Evolutionary conservation across 2,113 vertebrate species (phyloP).

Genomic region (Tringa solitaria): DNA sequence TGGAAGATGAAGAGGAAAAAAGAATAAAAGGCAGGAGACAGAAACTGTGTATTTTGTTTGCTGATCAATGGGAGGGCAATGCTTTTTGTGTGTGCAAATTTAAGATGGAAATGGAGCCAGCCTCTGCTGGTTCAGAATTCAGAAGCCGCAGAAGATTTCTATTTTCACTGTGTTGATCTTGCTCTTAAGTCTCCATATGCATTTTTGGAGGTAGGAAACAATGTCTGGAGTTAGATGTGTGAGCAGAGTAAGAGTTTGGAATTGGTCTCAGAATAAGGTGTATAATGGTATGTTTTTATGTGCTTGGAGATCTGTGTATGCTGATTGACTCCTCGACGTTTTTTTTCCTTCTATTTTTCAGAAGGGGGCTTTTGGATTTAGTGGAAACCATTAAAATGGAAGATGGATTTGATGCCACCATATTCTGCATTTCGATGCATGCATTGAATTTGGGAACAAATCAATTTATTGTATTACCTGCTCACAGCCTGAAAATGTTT

Average conservation of each 20-base stretch:
- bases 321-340: accelerated
- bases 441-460: neutral
- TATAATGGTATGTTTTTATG: neutral
- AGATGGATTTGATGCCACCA: neutral
- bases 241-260: neutral
- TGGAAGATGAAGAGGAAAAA: neutral
- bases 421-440: neutral
- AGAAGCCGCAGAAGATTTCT: neutral
- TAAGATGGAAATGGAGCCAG: neutral
- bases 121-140: neutral
- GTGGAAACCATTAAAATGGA: neutral
- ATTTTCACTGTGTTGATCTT: neutral
- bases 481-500: neutral
- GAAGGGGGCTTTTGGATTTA: neutral
- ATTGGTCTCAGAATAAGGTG: neutral
- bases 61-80: neutral
- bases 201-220: neutral
- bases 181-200: neutral
- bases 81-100: neutral
- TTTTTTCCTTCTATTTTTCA: neutral
- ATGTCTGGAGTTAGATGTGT: neutral
- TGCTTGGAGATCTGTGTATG: neutral
- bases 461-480: constrained; percentile 4
- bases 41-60: neutral
- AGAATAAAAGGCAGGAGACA: neutral